Base-by-base conservation (phyloP, 1,140 invertebrate species). In the Paralvinella palmiformis region DNA sequence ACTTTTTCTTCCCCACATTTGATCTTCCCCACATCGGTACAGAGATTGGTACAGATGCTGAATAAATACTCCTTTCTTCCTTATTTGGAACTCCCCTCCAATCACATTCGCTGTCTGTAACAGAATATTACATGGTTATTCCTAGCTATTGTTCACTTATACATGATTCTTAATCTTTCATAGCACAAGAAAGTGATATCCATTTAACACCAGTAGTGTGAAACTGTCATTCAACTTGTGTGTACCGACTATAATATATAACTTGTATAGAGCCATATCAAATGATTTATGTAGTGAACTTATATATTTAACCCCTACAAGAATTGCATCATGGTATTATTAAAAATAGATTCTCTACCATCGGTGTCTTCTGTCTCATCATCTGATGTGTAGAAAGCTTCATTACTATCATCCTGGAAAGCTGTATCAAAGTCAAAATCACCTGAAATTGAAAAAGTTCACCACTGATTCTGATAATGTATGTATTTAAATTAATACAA, bases 381-480 rank as follows among this genome's bases (percentile, higher is more conserved):
- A 13, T 57, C 55, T n/a, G 55, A 57, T 20, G 27, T 33, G 35
- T 57, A 57, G 33, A 57, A 57, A 32, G 55, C 27, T 32, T 57
- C 27, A 7, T 27, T 57, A 17, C 5, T 57, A 32, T 57, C 27
- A 7, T 57, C 55, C 7, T 33, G 27, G 35, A 57, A 57, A 1
- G 55, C 55, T 20, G 33, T 22, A 27, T 57, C 55, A 57, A 57
- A 57, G 15, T 57, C 55, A 32, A 57, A 32, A 27, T 32, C 5
- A 33, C 33, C 33, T 57, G 29, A n/a, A n/a, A n/a, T n/a, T n/a
- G n/a, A n/a, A n/a, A n/a, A n/a, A n/a, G n/a, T n/a, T n/a, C n/a
- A n/a, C n/a, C n/a, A n/a, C n/a, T n/a, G n/a, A n/a, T n/a, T n/a
- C n/a, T n/a, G n/a, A n/a, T n/a, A n/a, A n/a, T n/a, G n/a, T n/a